Conservation (phyloP, 2,888 invertebrate species). For the Leucophora obtusa region DNA sequence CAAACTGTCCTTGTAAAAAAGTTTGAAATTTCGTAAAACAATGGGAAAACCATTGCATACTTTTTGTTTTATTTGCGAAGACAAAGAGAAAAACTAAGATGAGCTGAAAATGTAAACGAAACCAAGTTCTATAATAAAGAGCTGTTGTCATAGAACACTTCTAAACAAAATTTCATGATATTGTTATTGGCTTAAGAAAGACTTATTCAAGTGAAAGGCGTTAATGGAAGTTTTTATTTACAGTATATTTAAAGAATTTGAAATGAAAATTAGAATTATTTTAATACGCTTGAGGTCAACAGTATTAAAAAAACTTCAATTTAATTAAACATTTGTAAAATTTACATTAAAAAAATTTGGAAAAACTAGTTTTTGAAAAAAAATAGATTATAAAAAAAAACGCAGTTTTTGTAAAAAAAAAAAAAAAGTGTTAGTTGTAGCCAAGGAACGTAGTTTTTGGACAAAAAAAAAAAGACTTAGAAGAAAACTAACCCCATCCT, state of each 20-base stretch:
- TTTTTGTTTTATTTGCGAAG: slow-evolving; percentile 4
- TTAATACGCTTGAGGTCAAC: not conserved
- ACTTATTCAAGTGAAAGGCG: slow-evolving; percentile 4
- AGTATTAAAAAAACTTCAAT: not conserved
- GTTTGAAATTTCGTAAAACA: slow-evolving; percentile 24
- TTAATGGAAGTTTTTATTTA: slow-evolving; percentile 5
- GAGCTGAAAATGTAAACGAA: not conserved
- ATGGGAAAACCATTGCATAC: slow-evolving; percentile 11
- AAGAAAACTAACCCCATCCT: too few species aligned
- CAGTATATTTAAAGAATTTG: not conserved
- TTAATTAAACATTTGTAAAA: too few species aligned
- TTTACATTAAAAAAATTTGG: too few species aligned
- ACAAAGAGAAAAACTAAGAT: not conserved
- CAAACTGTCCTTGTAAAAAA: slow-evolving; percentile 38
- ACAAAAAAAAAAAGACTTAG: too few species aligned
- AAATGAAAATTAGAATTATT: not conserved
- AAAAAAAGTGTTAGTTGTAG: too few species aligned
- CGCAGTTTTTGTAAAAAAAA: too few species aligned
- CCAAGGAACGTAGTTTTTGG: too few species aligned
- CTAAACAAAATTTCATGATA: not conserved
- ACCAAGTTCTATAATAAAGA: not conserved
- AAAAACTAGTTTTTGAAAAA: too few species aligned
- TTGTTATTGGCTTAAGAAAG: not conserved
- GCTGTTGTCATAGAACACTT: not conserved
- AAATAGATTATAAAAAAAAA: too few species aligned